These are phyloP conservation scores for Lates calcarifer DNA, from an alignment of 2,113 vertebrate genomes.

Conservation along the genomic window DNA sequence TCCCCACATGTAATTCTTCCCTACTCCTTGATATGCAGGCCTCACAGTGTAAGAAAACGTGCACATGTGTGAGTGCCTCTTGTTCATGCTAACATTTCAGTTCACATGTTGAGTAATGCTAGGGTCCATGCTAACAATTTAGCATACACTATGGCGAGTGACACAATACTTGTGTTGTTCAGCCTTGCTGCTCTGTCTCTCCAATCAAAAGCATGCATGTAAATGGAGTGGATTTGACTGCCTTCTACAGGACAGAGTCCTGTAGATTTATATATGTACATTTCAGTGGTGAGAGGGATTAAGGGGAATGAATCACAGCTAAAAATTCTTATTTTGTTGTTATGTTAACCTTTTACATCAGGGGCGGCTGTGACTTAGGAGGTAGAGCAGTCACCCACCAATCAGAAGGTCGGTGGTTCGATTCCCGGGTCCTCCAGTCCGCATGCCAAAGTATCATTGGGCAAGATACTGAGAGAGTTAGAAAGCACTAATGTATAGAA, in stretches of 20 bases:
- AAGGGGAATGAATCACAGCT: slow-evolving; percentile 3
- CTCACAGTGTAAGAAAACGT: neutral
- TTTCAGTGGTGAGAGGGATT: neutral
- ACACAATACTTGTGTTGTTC: neutral
- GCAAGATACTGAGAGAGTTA: no score
- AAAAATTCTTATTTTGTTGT: neutral
- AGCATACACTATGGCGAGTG: neutral
- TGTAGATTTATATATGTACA: neutral
- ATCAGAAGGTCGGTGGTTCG: no score
- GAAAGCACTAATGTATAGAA: no score
- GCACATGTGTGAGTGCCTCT: no score
- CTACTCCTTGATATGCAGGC: neutral
- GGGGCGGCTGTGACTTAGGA: no score
- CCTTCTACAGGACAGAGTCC: neutral
- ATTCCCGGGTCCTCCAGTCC: no score
- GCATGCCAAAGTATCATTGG: no score
- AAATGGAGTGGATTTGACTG: neutral
- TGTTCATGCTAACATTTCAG: neutral
- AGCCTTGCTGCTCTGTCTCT: neutral
- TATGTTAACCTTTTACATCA: no score
- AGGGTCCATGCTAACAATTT: neutral
- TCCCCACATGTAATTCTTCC: neutral
- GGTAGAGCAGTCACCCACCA: no score
- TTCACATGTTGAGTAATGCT: neutral
- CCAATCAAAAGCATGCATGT: neutral